Conservation (phyloP, 2,797 vertebrate genomes). For the Enteromius treurensis region DNA sequence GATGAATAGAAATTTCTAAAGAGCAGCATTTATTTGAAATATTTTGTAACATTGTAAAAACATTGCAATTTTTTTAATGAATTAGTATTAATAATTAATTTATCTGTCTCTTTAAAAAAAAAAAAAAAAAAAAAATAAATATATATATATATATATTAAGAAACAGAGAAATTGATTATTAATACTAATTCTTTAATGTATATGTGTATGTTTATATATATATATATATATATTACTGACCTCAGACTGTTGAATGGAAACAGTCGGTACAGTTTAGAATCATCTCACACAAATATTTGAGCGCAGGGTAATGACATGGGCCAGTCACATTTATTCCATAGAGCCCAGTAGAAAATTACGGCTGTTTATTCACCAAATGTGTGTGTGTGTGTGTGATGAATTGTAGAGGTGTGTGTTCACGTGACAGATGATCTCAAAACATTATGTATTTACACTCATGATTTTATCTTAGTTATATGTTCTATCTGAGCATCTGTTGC, state of each 20-base stretch:
- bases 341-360: not conserved
- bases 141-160: no score
- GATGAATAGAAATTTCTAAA: not conserved
- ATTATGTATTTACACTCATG: not conserved
- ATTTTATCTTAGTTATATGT: not conserved
- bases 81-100: not conserved
- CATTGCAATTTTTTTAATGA: not conserved
- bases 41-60: not conserved
- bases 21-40: not conserved
- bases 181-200: no score
- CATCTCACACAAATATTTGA: not conserved
- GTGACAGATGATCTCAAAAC: not conserved
- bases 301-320: conserved; percentile 4
- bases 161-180: no score
- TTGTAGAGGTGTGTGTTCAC: conserved; percentile 23
- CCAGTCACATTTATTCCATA: not conserved
- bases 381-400: conserved; percentile 32
- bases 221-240: no score
- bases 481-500: conserved; percentile 35
- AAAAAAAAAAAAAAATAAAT: no score
- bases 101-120: no score
- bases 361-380: not conserved
- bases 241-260: not conserved
- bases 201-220: no score
- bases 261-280: not conserved